Evolutionary conservation across 2,888 invertebrate genomes (phyloP).

Genomic region (Andrena dorsata): DNA sequence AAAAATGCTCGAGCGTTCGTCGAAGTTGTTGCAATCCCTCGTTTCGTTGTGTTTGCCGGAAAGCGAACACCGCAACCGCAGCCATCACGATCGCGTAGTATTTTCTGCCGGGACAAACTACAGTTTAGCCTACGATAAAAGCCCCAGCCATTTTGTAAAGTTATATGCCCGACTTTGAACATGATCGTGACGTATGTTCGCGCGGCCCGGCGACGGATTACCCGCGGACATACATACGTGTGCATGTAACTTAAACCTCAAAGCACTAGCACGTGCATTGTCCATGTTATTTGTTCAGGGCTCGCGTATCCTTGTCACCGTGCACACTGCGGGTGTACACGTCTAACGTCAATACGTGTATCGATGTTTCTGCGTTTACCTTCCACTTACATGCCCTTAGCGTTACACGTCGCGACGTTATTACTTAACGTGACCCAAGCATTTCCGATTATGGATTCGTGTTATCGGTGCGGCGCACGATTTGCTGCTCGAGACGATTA

Average conservation of each 20-base stretch:
- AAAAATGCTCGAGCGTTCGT: not conserved
- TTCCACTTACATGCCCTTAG: not conserved
- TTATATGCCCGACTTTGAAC: slow-evolving; percentile 25
- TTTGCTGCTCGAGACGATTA: not conserved
- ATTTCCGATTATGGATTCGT: too few species aligned
- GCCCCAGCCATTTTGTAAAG: slow-evolving; percentile 1
- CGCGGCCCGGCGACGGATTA: slow-evolving; percentile 1
- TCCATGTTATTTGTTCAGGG: slow-evolving; percentile 20
- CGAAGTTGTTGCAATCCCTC: not conserved
- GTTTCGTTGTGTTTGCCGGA: slow-evolving; percentile 4
- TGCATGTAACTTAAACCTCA: slow-evolving; percentile 12
- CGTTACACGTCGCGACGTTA: not conserved
- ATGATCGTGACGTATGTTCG: slow-evolving; percentile 9
- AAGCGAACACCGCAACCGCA: not conserved
- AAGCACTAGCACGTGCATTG: slow-evolving; percentile 6
- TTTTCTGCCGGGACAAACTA: not conserved
- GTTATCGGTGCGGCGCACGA: not conserved
- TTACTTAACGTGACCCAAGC: too few species aligned
- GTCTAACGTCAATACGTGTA: not conserved
- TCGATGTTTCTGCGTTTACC: not conserved
- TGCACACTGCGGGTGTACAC: not conserved
- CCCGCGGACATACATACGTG: not conserved
- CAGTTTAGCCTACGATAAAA: slow-evolving; percentile 9
- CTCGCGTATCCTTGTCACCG: not conserved
- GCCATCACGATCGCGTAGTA: slow-evolving; percentile 1